These are phyloP conservation scores for Mylabris sibirica DNA, from an alignment of 2,888 invertebrate genomes.

Conservation along the genomic window DNA sequence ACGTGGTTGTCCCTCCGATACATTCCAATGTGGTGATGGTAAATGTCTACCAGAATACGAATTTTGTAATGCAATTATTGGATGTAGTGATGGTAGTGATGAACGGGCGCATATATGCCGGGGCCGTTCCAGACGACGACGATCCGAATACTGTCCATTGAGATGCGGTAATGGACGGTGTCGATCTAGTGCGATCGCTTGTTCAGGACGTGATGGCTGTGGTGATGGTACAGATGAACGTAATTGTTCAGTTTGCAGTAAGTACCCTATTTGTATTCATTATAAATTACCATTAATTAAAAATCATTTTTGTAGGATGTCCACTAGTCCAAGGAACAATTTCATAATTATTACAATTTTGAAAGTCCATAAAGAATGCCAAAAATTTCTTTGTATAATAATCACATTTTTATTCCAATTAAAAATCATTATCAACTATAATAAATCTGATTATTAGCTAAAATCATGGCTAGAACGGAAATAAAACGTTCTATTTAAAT, in stretches of 20 bases:
- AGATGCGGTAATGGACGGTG: conserved; percentile 88
- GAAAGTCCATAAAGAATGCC: conserved; percentile 50
- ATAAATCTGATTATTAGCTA: background rate
- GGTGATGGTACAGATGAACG: conserved; percentile 90
- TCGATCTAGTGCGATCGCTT: conserved; percentile 86
- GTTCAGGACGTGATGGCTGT: conserved; percentile 90
- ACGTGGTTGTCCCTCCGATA: conserved; percentile 76
- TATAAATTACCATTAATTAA: background rate
- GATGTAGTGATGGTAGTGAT: conserved; percentile 87
- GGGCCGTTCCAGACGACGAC: conserved; percentile 64
- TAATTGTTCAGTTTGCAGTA: conserved; percentile 85
- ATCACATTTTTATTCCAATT: conserved; percentile 11
- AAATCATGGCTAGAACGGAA: background rate
- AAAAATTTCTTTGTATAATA: conserved; percentile 53
- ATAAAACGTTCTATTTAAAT: background rate
- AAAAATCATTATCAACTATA: no score
- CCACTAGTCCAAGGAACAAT: conserved; percentile 50
- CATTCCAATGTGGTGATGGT: conserved; percentile 85
- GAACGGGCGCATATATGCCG: conserved; percentile 83
- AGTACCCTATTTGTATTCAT: conserved; percentile 62
- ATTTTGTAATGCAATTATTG: conserved; percentile 88
- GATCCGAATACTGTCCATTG: conserved; percentile 77
- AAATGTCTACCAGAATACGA: conserved; percentile 89
- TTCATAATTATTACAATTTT: conserved; percentile 45
- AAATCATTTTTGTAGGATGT: conserved; percentile 44